Conservation (phyloP, 1,140 invertebrate genomes). For the Lethocerus indicus region DNA sequence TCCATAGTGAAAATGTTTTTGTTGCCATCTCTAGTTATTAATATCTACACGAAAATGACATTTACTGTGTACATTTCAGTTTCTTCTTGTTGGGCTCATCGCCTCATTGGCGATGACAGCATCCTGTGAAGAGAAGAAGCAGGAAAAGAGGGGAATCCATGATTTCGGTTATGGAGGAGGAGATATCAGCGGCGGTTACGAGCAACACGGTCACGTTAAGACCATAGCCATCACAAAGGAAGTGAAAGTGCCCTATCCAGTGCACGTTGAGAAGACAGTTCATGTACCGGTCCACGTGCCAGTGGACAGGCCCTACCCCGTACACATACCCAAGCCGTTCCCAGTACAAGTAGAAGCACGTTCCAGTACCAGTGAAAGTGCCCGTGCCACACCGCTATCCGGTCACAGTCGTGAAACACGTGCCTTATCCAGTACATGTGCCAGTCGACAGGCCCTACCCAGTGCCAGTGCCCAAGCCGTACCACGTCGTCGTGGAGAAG, state of each 20-base stretch:
- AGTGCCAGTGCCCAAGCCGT: constrained; percentile 43
- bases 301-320: constrained; percentile 42
- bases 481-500: constrained; percentile 21
- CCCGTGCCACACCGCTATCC: constrained; percentile 51
- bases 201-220: constrained; percentile 43
- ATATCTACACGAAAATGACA: too few relatives aligned
- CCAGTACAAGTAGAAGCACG: constrained; percentile 22
- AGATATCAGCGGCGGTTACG: neutral
- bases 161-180: constrained; percentile 4
- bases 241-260: constrained; percentile 50
- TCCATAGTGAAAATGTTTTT: too few relatives aligned
- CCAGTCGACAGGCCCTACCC: constrained; percentile 57
- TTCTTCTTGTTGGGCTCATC: too few relatives aligned
- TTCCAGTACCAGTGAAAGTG: constrained; percentile 47
- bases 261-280: constrained; percentile 22
- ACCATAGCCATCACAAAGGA: constrained; percentile 54
- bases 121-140: constrained; percentile 38
- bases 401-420: constrained; percentile 40
- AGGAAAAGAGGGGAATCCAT: constrained; percentile 39
- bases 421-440: constrained; percentile 52
- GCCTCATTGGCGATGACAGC: constrained; percentile 19
- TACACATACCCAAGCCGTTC: constrained; percentile 30
- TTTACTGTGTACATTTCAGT: too few relatives aligned
- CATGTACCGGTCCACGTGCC: constrained; percentile 39
- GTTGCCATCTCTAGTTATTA: too few relatives aligned